Base-by-base conservation (phyloP, 2,113 vertebrate genomes). In the Ammodytes marinus region DNA sequence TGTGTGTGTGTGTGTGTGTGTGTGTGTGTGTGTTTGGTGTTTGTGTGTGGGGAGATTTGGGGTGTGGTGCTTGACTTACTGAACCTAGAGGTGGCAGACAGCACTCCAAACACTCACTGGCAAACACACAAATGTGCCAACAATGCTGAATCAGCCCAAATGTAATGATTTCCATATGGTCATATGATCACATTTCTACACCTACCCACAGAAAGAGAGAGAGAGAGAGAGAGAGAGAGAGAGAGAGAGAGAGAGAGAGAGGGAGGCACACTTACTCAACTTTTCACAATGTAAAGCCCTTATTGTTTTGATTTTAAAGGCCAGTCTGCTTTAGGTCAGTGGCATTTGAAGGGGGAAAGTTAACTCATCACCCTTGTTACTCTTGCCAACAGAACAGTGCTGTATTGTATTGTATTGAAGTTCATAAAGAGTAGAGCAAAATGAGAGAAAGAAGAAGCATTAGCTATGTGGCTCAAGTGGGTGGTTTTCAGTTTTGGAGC, bases 131-230 rank as follows among this genome's bases (percentile, higher is more conserved):
- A 81, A 82, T 74, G 74, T 84, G 77, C 65, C 77, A 86, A 68
- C 64, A 58, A 27, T 74, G 75, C 91, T 88, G 89, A 93, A 78
- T 90, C 82, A 87, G 86, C 87, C 90, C 86, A 89, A 87, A 82
- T 76, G 47, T 93, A 94, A 95, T 93, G 84, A 87, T 82, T 94
- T 93, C 93, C 94, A 94, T 84, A 88, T 94, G 94, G 69, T 94
- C 94, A 94, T 84, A 88, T 94, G 94, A 66, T 94, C 91, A 94
- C 57, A 67, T 92, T 93, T 90, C 68, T 80, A 82, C 85, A 73
- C 67, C 45, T 70, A 79, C 73, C 53, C 67, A 63, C 54, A 66
- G 27, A 27, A 27, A 27, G 27, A 27, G 27, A 27, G 27, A 27
- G 27, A 27, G 27, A 27, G 27, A 27, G 27, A 27, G 27, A 27